Conservation (phyloP, 2,888 invertebrate genomes). For the Drepana falcataria region DNA sequence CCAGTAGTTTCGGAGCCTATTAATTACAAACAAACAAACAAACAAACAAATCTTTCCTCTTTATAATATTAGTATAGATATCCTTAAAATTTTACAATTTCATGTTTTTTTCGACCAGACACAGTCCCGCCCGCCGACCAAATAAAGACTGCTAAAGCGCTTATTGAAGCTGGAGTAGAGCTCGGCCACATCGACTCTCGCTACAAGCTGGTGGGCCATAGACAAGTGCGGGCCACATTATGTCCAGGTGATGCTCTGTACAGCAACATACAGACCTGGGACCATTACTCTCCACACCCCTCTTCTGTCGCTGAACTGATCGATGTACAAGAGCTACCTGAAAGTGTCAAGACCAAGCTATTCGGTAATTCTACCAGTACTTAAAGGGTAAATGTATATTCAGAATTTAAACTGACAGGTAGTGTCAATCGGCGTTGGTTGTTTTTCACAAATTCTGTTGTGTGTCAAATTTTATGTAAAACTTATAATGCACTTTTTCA, state of each 20-base stretch:
- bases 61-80: too few relatives aligned
- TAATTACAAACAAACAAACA: too few relatives aligned
- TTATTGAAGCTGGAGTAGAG: conserved; percentile 81
- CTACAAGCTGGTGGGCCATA: conserved; percentile 80
- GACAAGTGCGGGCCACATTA: conserved; percentile 69
- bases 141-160: conserved; percentile 73
- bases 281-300: conserved; percentile 62
- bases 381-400: conserved; percentile 27
- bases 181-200: conserved; percentile 78
- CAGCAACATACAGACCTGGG: conserved; percentile 80
- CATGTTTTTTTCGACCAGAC: conserved; percentile 45
- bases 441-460: too few relatives aligned
- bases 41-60: too few relatives aligned
- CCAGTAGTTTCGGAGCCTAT: too few relatives aligned
- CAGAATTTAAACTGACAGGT: too few relatives aligned
- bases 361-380: background rate
- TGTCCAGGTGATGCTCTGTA: conserved; percentile 82
- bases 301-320: conserved; percentile 32
- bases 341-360: conserved; percentile 15
- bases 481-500: too few relatives aligned
- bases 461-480: too few relatives aligned
- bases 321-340: conserved; percentile 29
- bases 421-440: too few relatives aligned
- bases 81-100: too few relatives aligned
- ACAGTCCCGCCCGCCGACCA: conserved; percentile 79